Percentiles rank a stretch among this genome's conserved stretches.
These are phyloP conservation scores for Nothocercus julius DNA, from an alignment of 2,113 vertebrate genomes.

Conservation along the genomic window DNA sequence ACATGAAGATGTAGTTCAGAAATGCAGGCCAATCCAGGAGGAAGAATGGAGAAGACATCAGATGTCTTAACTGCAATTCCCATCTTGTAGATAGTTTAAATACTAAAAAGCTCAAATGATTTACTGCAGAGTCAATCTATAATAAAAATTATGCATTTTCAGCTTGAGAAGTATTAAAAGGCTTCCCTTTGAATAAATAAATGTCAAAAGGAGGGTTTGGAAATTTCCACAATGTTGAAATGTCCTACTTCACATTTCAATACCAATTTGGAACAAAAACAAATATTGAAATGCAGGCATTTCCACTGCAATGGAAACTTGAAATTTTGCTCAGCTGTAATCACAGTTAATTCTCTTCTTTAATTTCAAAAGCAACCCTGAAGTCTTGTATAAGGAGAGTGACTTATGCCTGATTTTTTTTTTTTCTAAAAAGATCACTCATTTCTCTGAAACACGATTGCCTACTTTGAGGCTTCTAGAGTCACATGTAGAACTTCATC, in stretches of 20 bases:
- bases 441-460: background rate
- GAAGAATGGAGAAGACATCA: constrained; percentile 4
- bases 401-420: background rate
- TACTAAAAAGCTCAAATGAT: background rate
- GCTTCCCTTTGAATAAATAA: background rate
- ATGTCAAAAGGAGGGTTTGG: background rate
- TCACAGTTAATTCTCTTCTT: background rate
- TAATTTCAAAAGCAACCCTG: constrained; percentile 22
- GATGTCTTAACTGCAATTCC: background rate
- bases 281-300: constrained; percentile 13
- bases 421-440: background rate
- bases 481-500: background rate
- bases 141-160: background rate
- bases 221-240: background rate
- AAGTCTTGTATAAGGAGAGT: background rate
- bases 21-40: constrained; percentile 34
- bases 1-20: background rate
- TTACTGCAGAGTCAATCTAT: background rate
- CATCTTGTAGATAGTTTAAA: background rate
- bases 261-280: background rate
- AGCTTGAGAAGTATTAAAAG: background rate
- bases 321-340: background rate
- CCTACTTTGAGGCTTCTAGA: background rate
- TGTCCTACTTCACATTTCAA: background rate
- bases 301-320: background rate